A percentile compares a stretch with the other conserved stretches of the same genome.
phyloP scores from a whole-genome alignment of 1,140 invertebrate species.

The Maniola jurtina region DNA sequence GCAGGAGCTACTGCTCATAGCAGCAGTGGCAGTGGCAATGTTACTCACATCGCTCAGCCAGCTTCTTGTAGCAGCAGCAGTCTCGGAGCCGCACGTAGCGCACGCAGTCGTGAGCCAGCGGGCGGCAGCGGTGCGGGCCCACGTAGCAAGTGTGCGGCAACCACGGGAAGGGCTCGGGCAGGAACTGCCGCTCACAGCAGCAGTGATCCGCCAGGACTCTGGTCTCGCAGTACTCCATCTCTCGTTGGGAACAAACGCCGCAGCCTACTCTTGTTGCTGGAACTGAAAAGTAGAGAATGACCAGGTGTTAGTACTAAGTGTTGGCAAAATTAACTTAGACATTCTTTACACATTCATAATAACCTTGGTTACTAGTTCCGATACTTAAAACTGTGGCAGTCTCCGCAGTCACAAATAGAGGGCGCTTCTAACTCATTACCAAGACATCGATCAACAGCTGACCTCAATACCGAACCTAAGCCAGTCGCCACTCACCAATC shows the following conservation, averaged over 20 bases:
- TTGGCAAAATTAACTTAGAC: too few relatives aligned
- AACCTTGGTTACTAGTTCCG: too few relatives aligned
- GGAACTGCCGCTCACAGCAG: slow-evolving; percentile 82
- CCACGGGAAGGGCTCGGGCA: slow-evolving; percentile 82
- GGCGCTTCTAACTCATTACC: too few relatives aligned
- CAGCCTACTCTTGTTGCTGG: slow-evolving; percentile 80
- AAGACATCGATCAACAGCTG: too few relatives aligned
- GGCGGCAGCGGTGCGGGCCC: slow-evolving; percentile 79
- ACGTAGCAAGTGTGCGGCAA: slow-evolving; percentile 84
- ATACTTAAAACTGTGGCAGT: too few relatives aligned
- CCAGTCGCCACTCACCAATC: too few relatives aligned
- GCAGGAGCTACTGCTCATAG: slow-evolving; percentile 78
- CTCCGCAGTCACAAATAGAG: too few relatives aligned
- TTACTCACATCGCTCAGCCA: slow-evolving; percentile 71
- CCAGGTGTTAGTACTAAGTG: not conserved
- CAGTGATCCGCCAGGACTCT: slow-evolving; percentile 85
- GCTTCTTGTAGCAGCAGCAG: slow-evolving; percentile 83
- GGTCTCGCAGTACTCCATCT: slow-evolving; percentile 82
- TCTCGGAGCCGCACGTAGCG: slow-evolving; percentile 82
- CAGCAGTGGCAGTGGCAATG: too few relatives aligned
- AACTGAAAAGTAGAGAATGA: slow-evolving; percentile 51
- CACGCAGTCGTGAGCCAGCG: slow-evolving; percentile 81
- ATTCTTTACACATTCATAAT: too few relatives aligned
- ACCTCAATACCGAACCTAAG: too few relatives aligned
- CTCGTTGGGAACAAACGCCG: slow-evolving; percentile 80